Percentiles rank a stretch among this genome's conserved stretches.
These are phyloP conservation scores for Hapalemur alaotrensis DNA, from an alignment of 2,797 vertebrate species.

Conservation along the genomic window DNA sequence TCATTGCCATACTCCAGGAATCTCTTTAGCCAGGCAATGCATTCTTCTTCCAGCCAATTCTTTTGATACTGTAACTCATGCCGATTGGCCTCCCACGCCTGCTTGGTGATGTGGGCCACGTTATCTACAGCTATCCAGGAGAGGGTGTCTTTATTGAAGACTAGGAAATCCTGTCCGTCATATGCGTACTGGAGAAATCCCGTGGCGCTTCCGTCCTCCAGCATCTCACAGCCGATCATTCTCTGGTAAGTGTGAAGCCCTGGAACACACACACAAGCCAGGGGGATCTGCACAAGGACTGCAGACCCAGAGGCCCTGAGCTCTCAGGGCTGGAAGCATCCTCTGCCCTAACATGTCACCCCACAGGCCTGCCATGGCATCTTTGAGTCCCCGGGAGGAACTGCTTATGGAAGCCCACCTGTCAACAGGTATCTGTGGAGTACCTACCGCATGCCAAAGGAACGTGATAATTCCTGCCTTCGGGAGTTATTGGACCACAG, in stretches of 20 bases:
- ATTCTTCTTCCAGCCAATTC: conserved; percentile 68
- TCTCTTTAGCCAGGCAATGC: conserved; percentile 61
- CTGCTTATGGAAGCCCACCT: background rate
- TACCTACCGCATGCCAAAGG: background rate
- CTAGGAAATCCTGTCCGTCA: conserved; percentile 52
- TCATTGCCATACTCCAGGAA: conserved; percentile 59
- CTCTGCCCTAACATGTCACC: background rate
- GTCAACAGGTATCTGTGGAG: background rate
- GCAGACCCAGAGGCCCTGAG: background rate
- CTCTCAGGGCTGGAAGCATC: background rate
- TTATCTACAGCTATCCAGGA: conserved; percentile 32
- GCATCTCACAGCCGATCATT: conserved; percentile 59
- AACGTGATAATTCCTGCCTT: background rate
- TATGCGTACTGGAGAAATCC: conserved; percentile 56
- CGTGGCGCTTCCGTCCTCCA: background rate
- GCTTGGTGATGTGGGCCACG: conserved; percentile 18
- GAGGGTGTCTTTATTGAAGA: conserved; percentile 55
- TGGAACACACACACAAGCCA: background rate
- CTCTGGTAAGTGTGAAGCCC: conserved; percentile 63
- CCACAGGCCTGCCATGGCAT: background rate
- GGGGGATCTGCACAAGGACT: background rate
- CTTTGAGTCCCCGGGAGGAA: background rate
- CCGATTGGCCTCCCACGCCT: conserved; percentile 34
- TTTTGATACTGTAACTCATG: conserved; percentile 61
- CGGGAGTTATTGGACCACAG: background rate